A percentile compares a stretch with the other conserved stretches of the same genome.
Conservation (phyloP, 92 coral and sea anemone species). For the Porites cylindrica region DNA sequence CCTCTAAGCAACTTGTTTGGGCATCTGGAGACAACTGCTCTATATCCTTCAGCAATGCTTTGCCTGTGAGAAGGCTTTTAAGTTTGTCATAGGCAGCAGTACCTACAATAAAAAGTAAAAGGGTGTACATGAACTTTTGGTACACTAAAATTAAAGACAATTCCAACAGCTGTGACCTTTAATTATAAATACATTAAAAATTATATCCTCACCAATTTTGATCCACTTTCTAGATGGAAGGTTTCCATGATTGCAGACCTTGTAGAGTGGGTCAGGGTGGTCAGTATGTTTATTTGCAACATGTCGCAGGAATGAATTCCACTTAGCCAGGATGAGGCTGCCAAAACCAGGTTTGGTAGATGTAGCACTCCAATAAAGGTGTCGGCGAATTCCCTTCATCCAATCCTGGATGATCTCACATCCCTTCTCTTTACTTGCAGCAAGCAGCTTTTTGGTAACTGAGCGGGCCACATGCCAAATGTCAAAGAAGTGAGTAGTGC, state of each 20-base stretch:
- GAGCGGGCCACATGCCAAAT: constrained; percentile 51
- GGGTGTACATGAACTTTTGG: too few species aligned
- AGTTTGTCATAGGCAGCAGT: too few species aligned
- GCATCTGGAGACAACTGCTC: too few species aligned
- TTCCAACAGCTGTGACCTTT: too few species aligned
- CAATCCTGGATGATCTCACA: constrained; percentile 53
- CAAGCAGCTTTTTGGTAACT: constrained; percentile 18
- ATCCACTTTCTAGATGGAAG: constrained; percentile 74
- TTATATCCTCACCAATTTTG: constrained; percentile 36
- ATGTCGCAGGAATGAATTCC: constrained; percentile 72
- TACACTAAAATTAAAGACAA: too few species aligned
- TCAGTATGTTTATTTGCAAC: constrained; percentile 66
- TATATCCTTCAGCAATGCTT: too few species aligned
- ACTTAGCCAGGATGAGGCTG: constrained; percentile 67
- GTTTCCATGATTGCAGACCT: constrained; percentile 60
- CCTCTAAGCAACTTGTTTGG: too few species aligned
- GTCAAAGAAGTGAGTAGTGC: constrained; percentile 28
- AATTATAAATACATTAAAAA: too few species aligned
- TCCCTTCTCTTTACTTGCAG: constrained; percentile 34
- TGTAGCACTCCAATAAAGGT: constrained; percentile 74
- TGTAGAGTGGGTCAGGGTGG: constrained; percentile 74
- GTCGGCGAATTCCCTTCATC: constrained; percentile 59
- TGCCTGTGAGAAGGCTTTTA: too few species aligned
- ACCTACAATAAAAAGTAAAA: too few species aligned
- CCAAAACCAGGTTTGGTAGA: constrained; percentile 72